A percentile compares a stretch with the other conserved stretches of the same genome.
phyloP scores from a whole-genome alignment of 2,797 vertebrate genomes.

The Chaunax sp. region DNA sequence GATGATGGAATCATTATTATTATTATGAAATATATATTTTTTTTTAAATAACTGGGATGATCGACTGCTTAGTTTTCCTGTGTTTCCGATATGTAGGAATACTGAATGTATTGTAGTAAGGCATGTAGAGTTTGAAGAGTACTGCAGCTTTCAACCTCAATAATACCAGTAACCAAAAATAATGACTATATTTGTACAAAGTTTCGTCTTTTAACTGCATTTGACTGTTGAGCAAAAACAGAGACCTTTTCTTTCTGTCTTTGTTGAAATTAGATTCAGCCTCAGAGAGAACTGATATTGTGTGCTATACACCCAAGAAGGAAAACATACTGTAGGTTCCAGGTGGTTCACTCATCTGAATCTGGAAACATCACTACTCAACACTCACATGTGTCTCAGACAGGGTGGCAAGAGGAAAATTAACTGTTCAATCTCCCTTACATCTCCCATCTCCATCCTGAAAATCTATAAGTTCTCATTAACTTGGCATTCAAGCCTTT shows the following conservation, averaged over 20 bases:
- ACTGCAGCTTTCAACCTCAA: slow-evolving; percentile 65
- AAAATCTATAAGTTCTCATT: slow-evolving; percentile 42
- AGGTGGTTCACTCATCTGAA: slow-evolving; percentile 59
- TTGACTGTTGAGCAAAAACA: slow-evolving; percentile 54
- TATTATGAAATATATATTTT: slow-evolving; percentile 54
- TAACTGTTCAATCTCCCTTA: slow-evolving; percentile 58
- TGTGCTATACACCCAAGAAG: slow-evolving; percentile 78
- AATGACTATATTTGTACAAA: slow-evolving; percentile 46
- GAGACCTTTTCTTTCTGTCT: slow-evolving; percentile 31
- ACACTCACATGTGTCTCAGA: slow-evolving; percentile 39
- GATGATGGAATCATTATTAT: slow-evolving; percentile 52
- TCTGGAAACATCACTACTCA: slow-evolving; percentile 61
- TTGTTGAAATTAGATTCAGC: slow-evolving; percentile 61
- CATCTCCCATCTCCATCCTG: slow-evolving; percentile 33
- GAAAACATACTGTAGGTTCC: slow-evolving; percentile 61
- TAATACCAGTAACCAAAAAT: slow-evolving; percentile 66
- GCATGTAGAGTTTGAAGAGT: slow-evolving; percentile 75
- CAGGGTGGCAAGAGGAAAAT: slow-evolving; percentile 73
- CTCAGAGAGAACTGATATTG: slow-evolving; percentile 50
- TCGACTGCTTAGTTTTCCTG: slow-evolving; percentile 55
- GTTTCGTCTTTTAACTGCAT: slow-evolving; percentile 50
- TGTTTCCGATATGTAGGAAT: slow-evolving; percentile 56
- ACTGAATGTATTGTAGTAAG: slow-evolving; percentile 70
- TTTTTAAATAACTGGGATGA: slow-evolving; percentile 43
- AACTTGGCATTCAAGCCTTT: slow-evolving; percentile 58